Percentiles rank a stretch among this genome's conserved stretches.
Evolutionary conservation across 2,113 vertebrate genomes (phyloP).

Genomic region (Tricholaema leucomelas): DNA sequence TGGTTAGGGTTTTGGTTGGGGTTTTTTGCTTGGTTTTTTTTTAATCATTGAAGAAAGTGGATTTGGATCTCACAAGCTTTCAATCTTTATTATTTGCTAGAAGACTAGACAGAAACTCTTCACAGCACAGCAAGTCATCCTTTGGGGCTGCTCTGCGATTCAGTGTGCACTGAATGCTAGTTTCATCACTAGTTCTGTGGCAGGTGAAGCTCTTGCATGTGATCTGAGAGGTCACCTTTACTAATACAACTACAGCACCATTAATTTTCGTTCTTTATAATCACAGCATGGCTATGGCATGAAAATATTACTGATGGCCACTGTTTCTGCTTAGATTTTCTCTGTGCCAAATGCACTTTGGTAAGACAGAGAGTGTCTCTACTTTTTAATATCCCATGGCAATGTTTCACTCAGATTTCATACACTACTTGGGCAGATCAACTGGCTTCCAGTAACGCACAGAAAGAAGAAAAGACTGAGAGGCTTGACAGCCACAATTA

Average conservation of each 20-base stretch:
- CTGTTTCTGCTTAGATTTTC: neutral
- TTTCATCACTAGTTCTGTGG: neutral
- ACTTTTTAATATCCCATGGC: neutral
- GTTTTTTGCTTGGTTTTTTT: neutral
- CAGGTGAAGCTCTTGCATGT: neutral
- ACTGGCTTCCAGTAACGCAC: neutral
- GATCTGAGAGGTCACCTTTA: neutral
- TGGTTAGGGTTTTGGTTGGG: too few relatives aligned
- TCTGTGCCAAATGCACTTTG: neutral
- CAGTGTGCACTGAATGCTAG: neutral
- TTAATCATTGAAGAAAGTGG: neutral
- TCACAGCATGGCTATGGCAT: neutral
- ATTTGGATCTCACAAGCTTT: neutral
- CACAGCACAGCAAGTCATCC: neutral
- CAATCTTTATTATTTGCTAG: neutral
- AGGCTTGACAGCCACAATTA: neutral
- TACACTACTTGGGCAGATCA: neutral
- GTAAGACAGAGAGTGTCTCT: neutral
- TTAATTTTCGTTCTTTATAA: neutral
- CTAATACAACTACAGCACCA: neutral
- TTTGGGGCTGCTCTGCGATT: neutral
- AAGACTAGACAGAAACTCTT: neutral
- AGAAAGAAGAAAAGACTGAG: neutral
- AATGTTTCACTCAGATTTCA: neutral
- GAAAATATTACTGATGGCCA: neutral